Evolutionary conservation across 2,113 vertebrate species (phyloP).

Genomic region (Sylvia atricapilla): DNA sequence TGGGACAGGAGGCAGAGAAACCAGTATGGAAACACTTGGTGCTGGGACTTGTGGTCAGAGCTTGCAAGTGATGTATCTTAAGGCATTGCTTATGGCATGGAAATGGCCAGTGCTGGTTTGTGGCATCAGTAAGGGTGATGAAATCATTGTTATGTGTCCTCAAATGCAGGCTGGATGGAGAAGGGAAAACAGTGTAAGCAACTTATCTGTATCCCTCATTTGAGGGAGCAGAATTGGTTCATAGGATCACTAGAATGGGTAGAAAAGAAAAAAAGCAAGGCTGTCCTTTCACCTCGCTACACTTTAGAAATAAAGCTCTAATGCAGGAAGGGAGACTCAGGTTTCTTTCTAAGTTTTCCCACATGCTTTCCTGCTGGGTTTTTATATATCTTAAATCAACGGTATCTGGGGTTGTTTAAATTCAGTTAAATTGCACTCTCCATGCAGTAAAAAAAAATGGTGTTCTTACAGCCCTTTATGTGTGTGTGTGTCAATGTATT

Average conservation of each 20-base stretch:
- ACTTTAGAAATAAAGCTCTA: constrained; percentile 6
- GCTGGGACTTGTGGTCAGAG: background rate
- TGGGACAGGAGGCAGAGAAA: background rate
- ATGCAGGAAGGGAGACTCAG: constrained; percentile 10
- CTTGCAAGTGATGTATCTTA: background rate
- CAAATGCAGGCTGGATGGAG: background rate
- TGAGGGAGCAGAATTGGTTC: background rate
- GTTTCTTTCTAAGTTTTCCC: constrained; percentile 56
- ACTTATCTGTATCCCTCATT: background rate
- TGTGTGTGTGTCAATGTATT: background rate
- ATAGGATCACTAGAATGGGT: background rate
- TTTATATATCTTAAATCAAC: constrained; percentile 53
- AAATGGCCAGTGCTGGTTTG: background rate
- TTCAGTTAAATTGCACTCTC: constrained; percentile 45
- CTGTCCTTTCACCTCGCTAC: background rate
- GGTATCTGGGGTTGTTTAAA: constrained; percentile 53
- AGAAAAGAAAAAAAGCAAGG: background rate
- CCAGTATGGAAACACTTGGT: background rate
- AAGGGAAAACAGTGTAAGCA: background rate
- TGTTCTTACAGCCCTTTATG: constrained; percentile 31
- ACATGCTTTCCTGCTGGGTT: constrained; percentile 32
- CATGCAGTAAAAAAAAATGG: constrained; percentile 32
- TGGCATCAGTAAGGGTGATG: background rate
- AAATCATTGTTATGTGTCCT: background rate
- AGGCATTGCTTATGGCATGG: background rate